Evolutionary conservation across 23 tunicate genomes (phyloP), one percentile per base, ranked within the genome.

Genomic region (Halocynthia aurantium): DNA sequence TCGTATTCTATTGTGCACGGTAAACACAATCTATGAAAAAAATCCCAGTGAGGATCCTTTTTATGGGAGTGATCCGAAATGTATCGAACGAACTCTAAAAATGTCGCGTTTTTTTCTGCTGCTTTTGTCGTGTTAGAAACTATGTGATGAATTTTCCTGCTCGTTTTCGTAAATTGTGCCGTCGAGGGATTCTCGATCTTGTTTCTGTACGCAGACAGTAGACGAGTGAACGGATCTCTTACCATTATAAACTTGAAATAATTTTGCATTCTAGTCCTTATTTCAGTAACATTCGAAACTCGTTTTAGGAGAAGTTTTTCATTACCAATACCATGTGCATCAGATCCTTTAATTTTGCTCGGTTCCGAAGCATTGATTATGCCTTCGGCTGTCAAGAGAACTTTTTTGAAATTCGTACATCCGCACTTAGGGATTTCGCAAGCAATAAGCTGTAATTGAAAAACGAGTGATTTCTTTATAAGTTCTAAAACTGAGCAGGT

Each of bases 171-270:
- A 2, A 20, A 65, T 20, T 6, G 31, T 75, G 52, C 8, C 6
- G 61, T 22, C 0, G 58, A 11, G 61, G 62, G 77, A 13, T 51
- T 15, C 50, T 44, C 10, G 10, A 54, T 53, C 66, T 56, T 20
- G 40, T 20, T 75, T 52, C 80, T 55, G 22, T 75, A 75, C 8
- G 80, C 80, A 21, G 80, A 75, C 31, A 75, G 65, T 17, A 75
- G 7, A 0, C 80, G 61, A 11, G 61, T 56, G 10, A 75, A 21
- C 8, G 80, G 80, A 6, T 75, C 80, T 40, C 80, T 66, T 5
- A 75, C 80, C 49, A 75, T 53, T 1, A 75, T 15, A 57, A 75
- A 56, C 22, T 75, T 75, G 67, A 57, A 75, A n/a, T 75, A 75
- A 7, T 55, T 57, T 6, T 57, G 13, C 31, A 75, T 22, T 55